Conservation (phyloP, 2,113 vertebrate genomes). For the Microcebus murinus region DNA sequence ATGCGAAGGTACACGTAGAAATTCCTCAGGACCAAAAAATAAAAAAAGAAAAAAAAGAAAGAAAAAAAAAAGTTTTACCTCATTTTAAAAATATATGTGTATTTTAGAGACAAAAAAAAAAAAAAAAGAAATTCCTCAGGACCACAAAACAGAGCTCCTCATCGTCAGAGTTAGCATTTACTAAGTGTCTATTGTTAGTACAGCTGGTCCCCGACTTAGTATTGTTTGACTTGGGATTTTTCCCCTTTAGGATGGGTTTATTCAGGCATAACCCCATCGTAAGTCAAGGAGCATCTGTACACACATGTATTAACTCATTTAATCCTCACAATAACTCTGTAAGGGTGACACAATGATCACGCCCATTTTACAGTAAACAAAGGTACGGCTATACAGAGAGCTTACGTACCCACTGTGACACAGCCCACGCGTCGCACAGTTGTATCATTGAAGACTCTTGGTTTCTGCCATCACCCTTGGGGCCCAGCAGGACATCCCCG, state of each 20-base stretch:
- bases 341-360: not conserved
- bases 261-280: no score
- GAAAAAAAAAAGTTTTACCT: no score
- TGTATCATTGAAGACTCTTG: rapidly evolving
- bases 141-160: not conserved
- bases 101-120: no score
- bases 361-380: not conserved
- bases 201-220: no score
- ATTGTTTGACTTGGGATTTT: no score
- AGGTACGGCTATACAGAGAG: not conserved
- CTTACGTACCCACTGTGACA: no score
- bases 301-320: no score
- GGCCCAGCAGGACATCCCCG: not conserved
- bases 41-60: no score
- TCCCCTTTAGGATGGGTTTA: no score
- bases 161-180: not conserved
- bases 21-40: not conserved
- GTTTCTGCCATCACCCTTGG: not conserved
- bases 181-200: not conserved
- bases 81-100: no score
- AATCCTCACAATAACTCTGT: no score
- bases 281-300: no score
- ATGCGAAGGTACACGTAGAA: not conserved
- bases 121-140: not conserved
- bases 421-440: not conserved